Base-by-base conservation (phyloP, 1,140 invertebrate species). In the Heterodera carotae region DNA sequence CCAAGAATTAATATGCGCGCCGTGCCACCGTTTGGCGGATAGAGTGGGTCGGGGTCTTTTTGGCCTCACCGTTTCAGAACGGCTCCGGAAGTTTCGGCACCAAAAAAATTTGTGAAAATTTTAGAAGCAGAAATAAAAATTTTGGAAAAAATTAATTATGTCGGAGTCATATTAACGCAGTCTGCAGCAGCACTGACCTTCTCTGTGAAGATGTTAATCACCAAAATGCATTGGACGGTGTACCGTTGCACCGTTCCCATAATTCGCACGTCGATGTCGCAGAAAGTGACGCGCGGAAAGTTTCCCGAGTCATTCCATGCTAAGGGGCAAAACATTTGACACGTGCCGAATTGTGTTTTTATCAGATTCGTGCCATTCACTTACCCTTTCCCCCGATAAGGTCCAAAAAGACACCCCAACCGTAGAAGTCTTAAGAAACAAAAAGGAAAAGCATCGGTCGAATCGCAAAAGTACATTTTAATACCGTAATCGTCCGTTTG, bases 161-260 rank as follows among this genome's bases (percentile, higher is more conserved):
- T n/a, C n/a, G n/a, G n/a, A n/a, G n/a, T n/a, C n/a, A n/a, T n/a
- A n/a, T n/a, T n/a, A n/a, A n/a, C n/a, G n/a, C n/a, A n/a, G n/a
- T n/a, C n/a, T n/a, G n/a, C n/a, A n/a, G n/a, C n/a, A n/a, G n/a
- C 33, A 60, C 27, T 64, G 43, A 85, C 84, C 74, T 89, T 89
- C 74, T 89, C 88, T 12, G 83, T 88, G 71, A 89, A 89, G 31
- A 89, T 85, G 78, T 89, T 89, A 64, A 89, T 88, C 56, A 88
- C 87, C 59, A 89, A 80, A 34, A 89, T 88, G 77, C 88, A 89
- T 82, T 89, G 85, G 15, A 87, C 86, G 22, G 86, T 88, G 80
- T 87, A 83, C 27, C 89, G 87, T 31, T 89, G 85, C 36, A 87
- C 78, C 25, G 88, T 85, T 71, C 90, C 89, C 33, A 78, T 22